Evolutionary conservation across 2,113 vertebrate species (phyloP).

Genomic region (Prunella himalayana): DNA sequence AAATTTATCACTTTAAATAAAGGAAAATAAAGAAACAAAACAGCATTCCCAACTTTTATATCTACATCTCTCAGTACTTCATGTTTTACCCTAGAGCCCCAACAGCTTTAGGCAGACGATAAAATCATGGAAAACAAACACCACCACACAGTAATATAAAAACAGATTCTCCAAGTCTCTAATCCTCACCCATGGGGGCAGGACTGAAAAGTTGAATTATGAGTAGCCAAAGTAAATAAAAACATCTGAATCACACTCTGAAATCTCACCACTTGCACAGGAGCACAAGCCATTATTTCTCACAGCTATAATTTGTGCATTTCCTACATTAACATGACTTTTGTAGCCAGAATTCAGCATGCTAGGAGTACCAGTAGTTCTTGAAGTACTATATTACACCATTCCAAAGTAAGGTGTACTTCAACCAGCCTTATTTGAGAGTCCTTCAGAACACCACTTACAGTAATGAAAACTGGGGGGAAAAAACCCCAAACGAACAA

Average conservation of each 20-base stretch:
- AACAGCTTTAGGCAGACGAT: not conserved
- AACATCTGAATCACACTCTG: not conserved
- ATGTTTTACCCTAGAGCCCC: not conserved
- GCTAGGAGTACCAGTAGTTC: not conserved
- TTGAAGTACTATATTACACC: not conserved
- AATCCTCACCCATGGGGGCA: not conserved
- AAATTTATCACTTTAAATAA: not conserved
- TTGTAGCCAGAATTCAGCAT: not conserved
- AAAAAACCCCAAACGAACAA: not conserved
- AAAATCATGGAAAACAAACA: not conserved
- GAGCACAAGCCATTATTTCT: not conserved
- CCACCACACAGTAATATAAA: not conserved
- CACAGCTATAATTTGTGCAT: not conserved
- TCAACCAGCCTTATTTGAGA: not conserved
- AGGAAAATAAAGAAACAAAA: not conserved
- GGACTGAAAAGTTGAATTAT: not conserved
- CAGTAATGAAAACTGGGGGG: rapidly evolving
- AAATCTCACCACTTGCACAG: not conserved
- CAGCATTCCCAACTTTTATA: not conserved
- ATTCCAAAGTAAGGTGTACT: not conserved
- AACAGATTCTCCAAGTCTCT: not conserved
- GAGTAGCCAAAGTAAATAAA: not conserved
- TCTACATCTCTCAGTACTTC: not conserved
- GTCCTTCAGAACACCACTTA: not conserved
- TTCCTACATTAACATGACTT: not conserved